Conservation (phyloP, 30 jellyfish, hydroid and myxozoan species). For the Chrysaora quinquecirrha region DNA sequence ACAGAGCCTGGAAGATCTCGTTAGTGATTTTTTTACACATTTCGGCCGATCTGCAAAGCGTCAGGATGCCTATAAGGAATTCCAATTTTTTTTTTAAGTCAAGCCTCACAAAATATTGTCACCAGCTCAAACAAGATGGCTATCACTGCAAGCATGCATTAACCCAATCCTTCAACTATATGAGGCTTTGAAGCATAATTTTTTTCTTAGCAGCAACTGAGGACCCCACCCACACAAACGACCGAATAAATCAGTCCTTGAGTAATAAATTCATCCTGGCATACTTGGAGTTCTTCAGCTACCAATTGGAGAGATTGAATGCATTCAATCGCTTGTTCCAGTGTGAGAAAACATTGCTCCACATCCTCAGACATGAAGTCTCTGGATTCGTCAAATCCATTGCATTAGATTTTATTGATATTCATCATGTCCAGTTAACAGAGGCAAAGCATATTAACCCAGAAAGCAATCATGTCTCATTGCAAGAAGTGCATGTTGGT, state of each 20-base stretch:
- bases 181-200: conserved; percentile 53
- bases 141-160: conserved; percentile 51
- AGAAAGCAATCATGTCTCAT: conserved; percentile 19
- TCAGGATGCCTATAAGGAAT: conserved; percentile 36
- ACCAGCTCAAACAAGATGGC: conserved; percentile 67
- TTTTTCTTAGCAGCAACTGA: conserved; percentile 14
- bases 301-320: conserved; percentile 53
- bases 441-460: conserved; percentile 30
- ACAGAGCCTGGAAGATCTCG: conserved; percentile 45
- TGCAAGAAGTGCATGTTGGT: conserved; percentile 37
- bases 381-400: conserved; percentile 22
- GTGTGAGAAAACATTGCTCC: conserved; percentile 49
- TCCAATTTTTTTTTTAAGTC: conserved; percentile 32
- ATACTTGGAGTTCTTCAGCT: conserved; percentile 53
- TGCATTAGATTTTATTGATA: conserved; percentile 40
- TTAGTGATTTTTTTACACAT: conserved; percentile 54
- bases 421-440: neutral
- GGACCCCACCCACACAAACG: conserved; percentile 47
- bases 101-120: conserved; percentile 61
- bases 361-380: conserved; percentile 39
- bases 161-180: conserved; percentile 43
- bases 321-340: conserved; percentile 59
- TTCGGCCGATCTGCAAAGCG: conserved; percentile 60
- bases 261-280: conserved; percentile 30
- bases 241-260: conserved; percentile 18